Evolutionary conservation across 1,140 invertebrate species (phyloP).

Genomic region (Drosophila kurseongensis): DNA sequence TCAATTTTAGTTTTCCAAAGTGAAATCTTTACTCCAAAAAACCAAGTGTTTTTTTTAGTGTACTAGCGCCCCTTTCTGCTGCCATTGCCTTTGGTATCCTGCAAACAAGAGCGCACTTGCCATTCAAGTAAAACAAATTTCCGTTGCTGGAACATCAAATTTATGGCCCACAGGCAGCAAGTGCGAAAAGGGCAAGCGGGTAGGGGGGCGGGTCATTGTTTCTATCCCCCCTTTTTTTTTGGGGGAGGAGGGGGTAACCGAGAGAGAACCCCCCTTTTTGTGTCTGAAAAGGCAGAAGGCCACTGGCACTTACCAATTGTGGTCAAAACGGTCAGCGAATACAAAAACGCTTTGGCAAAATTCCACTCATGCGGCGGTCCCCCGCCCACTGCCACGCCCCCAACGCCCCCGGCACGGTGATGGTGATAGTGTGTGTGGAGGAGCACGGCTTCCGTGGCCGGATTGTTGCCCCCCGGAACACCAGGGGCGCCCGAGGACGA

Average conservation of each 20-base stretch:
- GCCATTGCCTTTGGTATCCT: slow-evolving; percentile 42
- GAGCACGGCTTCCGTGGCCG: slow-evolving; percentile 85
- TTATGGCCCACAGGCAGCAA: slow-evolving; percentile 53
- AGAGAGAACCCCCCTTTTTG: not conserved
- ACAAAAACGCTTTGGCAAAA: slow-evolving; percentile 96
- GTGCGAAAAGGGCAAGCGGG: not conserved
- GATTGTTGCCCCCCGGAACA: slow-evolving; percentile 62
- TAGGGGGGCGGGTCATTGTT: slow-evolving; percentile 8
- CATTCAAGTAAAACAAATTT: slow-evolving; percentile 79
- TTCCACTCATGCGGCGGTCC: slow-evolving; percentile 92
- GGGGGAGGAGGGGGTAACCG: not conserved
- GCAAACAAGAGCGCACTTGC: slow-evolving; percentile 61
- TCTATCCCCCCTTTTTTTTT: slow-evolving; percentile 14
- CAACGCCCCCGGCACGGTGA: slow-evolving; percentile 86
- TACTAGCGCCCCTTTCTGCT: not conserved
- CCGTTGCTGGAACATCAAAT: slow-evolving; percentile 74
- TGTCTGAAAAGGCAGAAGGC: slow-evolving; percentile 29
- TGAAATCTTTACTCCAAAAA: not conserved
- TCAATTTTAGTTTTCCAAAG: no score
- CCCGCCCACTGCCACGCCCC: slow-evolving; percentile 55
- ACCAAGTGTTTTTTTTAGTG: not conserved
- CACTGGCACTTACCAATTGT: slow-evolving; percentile 94
- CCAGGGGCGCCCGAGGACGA: slow-evolving; percentile 84
- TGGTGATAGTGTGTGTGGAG: slow-evolving; percentile 66
- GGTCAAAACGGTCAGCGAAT: slow-evolving; percentile 97